Evolutionary conservation across 2,797 vertebrate genomes (phyloP).

Genomic region (Helicolenus hilgendorfi): DNA sequence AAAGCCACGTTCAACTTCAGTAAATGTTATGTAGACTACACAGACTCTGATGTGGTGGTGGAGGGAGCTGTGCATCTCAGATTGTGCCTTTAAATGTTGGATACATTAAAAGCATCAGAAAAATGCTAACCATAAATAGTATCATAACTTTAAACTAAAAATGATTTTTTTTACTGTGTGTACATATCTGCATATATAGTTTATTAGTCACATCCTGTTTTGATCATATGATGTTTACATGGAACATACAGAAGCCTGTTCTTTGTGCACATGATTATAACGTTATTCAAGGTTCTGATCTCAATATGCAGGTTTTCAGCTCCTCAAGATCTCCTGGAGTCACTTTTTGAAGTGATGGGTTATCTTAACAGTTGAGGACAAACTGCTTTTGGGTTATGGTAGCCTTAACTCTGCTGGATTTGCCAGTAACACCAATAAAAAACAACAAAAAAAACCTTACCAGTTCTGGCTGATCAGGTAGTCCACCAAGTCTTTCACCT

Average conservation of each 20-base stretch:
- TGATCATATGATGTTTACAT: background rate
- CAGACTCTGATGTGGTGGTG: background rate
- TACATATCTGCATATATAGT: background rate
- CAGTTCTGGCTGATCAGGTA: constrained; percentile 90
- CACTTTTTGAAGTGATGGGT: background rate
- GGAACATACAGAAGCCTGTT: background rate
- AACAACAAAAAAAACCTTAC: constrained; percentile 71
- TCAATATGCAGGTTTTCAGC: background rate
- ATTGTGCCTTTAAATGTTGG: background rate
- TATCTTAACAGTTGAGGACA: background rate
- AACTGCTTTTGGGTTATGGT: too few relatives aligned
- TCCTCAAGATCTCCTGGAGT: background rate
- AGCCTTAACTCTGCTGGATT: too few relatives aligned
- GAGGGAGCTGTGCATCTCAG: background rate
- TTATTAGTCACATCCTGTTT: background rate
- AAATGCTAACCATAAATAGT: background rate
- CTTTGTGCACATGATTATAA: background rate
- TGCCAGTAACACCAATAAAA: background rate
- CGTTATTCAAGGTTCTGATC: background rate
- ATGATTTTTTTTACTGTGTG: background rate
- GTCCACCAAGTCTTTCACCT: constrained; percentile 89
- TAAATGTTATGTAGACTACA: background rate
- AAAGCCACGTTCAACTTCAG: background rate
- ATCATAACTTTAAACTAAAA: background rate
- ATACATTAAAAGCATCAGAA: background rate